Base-by-base conservation (phyloP, 2,888 invertebrate genomes). In the Nemapogon koenigi region DNA sequence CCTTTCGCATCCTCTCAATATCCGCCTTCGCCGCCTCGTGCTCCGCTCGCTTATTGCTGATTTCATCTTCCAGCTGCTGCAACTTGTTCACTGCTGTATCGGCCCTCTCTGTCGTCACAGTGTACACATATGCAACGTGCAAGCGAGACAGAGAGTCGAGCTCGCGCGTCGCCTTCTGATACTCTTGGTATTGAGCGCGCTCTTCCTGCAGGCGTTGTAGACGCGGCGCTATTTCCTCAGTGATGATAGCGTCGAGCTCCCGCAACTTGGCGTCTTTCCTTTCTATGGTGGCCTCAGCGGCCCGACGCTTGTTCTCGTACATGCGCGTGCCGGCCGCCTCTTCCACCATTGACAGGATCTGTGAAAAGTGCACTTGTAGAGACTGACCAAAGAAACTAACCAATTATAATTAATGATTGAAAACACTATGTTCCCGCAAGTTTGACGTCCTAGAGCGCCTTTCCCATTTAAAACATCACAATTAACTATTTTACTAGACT, bases 291-390 rank as follows among this genome's bases (percentile, higher is more conserved):
- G 87, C 91, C 46, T 91, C 84, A 0, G 96, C 90, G 3, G 84
- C 84, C 53, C 91, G 89, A 48, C 93, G 92, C 63, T 99, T 99
- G 1, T 87, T 84, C 65, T 99, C 97, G 62, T 98, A 99, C 87
- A 97, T 89, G 52, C 92, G 88, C 0, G 98, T 98, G 1, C 99
- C 98, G 0, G 97, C 97, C 4, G 98, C 97, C 78, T 99, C 99
- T 73, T 99, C 99, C 39, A 99, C 89, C 97, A 99, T 97, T 0
- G 93, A 90, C 38, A 97, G 76, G 53, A 97, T 92, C 89, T 91
- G 51, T 6, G 15, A 11, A 13, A 7, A 3, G n/a, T 6, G 27
- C 4, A 27, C n/a, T 27, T 3, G 27, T 3, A 27, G n/a, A n/a
- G n/a, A n/a, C n/a, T n/a, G n/a, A n/a, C n/a, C n/a, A n/a, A n/a